Evolutionary conservation across 2,113 vertebrate genomes (phyloP).

Genomic region (Synchiropus splendidus): DNA sequence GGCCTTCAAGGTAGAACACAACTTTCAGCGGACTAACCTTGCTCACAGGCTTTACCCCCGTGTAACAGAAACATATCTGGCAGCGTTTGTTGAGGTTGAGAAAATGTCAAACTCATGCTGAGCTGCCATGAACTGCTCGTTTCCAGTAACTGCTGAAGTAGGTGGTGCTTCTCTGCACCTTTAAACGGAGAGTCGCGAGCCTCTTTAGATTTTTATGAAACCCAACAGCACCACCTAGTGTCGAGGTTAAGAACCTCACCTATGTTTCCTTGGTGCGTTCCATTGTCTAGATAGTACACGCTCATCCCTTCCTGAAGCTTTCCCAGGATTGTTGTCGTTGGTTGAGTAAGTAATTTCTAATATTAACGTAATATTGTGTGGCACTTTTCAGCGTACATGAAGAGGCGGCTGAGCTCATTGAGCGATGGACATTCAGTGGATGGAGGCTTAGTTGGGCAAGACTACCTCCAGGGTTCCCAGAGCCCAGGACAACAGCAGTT

Average conservation of each 20-base stretch:
- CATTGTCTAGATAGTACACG: too few species aligned
- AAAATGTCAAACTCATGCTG: slow-evolving; percentile 53
- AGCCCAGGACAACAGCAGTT: slow-evolving; percentile 89
- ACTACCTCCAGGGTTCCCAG: slow-evolving; percentile 80
- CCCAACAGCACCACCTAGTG: slow-evolving; percentile 43
- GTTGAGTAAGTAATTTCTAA: background rate
- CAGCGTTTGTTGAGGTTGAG: slow-evolving; percentile 46
- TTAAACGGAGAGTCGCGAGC: slow-evolving; percentile 30
- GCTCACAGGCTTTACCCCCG: slow-evolving; percentile 40
- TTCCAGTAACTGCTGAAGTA: slow-evolving; percentile 42
- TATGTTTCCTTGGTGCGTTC: too few species aligned
- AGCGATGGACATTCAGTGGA: slow-evolving; percentile 85
- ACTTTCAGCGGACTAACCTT: slow-evolving; percentile 56
- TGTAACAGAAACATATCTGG: slow-evolving; percentile 46
- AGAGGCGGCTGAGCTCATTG: slow-evolving; percentile 87
- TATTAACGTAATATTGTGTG: slow-evolving; percentile 10
- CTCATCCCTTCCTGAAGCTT: too few species aligned
- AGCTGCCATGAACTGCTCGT: slow-evolving; percentile 52
- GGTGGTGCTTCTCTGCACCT: slow-evolving; percentile 12
- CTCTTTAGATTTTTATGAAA: slow-evolving; percentile 13
- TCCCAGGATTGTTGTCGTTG: too few species aligned
- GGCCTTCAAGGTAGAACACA: slow-evolving; percentile 40
- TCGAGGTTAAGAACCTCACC: background rate
- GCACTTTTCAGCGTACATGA: slow-evolving; percentile 81
- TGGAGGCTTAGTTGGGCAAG: slow-evolving; percentile 64